Conservation (phyloP, 2,888 invertebrate genomes). For the Hanleya hanleyi region DNA sequence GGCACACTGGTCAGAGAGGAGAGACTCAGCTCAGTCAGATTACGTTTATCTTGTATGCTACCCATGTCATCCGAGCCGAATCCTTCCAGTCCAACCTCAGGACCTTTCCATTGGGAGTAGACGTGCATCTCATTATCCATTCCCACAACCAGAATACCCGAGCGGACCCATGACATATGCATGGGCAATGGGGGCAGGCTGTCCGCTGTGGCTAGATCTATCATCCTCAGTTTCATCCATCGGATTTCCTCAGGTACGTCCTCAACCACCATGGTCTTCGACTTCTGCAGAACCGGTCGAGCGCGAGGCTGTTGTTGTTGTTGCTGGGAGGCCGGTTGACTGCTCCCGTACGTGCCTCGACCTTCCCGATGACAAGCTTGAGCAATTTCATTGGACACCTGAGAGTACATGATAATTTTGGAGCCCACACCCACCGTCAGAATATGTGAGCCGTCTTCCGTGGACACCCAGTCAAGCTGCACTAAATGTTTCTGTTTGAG, state of each 20-base stretch:
- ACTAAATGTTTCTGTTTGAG: slow-evolving; percentile 78
- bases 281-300: slow-evolving; percentile 83
- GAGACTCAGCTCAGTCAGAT: slow-evolving; percentile 56
- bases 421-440: slow-evolving; percentile 92
- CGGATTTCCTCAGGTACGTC: slow-evolving; percentile 92
- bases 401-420: slow-evolving; percentile 88
- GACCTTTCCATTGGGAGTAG: slow-evolving; percentile 91
- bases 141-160: slow-evolving; percentile 97
- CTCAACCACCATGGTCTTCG: slow-evolving; percentile 91
- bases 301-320: slow-evolving; percentile 23
- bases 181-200: slow-evolving; percentile 97
- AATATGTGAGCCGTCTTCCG: slow-evolving; percentile 98
- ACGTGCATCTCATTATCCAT: slow-evolving; percentile 99
- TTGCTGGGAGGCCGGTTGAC: not conserved
- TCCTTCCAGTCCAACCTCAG: slow-evolving; percentile 20
- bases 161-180: slow-evolving; percentile 99
- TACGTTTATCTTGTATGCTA: slow-evolving; percentile 42
- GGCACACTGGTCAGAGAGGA: slow-evolving; percentile 34
- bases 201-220: slow-evolving; percentile 93
- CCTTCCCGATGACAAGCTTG: slow-evolving; percentile 81
- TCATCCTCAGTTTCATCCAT: slow-evolving; percentile 96
- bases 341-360: not conserved
- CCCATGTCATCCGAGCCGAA: slow-evolving; percentile 1
- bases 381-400: slow-evolving; percentile 92
- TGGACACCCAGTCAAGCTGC: slow-evolving; percentile 98